Evolutionary conservation across 2,797 vertebrate genomes (phyloP), one percentile per base, ranked within the genome.

Genomic region (Parambassis ranga): DNA sequence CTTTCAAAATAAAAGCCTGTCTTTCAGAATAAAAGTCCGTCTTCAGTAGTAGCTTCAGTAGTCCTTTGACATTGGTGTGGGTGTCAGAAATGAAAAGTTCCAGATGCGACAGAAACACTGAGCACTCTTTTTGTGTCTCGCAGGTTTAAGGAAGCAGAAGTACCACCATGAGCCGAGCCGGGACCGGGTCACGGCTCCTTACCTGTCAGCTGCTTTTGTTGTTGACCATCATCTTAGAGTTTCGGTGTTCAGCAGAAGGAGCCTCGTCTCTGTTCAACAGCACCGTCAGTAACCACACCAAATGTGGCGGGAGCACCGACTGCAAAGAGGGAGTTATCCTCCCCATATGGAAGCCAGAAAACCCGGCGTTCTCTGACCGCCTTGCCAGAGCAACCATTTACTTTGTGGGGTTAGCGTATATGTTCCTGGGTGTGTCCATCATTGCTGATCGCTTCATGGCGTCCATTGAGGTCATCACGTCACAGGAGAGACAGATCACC

Each of bases 391-490:
- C 97, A 9, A 94, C 94, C 0, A 93, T 99, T 31, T 99, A 99
- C 71, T 98, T 99, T 39, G 91, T 97, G 49, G 95, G 92, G 0
- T 74, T 99, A 89, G 90, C 90, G 6, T 99, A 98, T 86, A 98
- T 98, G 96, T 99, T 99, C 77, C 82, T 99, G 9, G 97, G 97
- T 1, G 97, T 99, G 10, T 98, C 97, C 26, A 98, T 99, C 84
- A 94, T 99, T 13, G 97, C 97, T 0, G 97, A 99, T 55, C 95
- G 97, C 50, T 99, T 99, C 85, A 99, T 99, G 97, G 94, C 97
- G 0, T 98, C 97, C 44, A 99, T 99, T 1, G 97, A 99, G 86
- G 96, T 98, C 79, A 98, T 99, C 71, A 99, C 97, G 0, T 99
- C 97, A 9, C 96, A 98, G 66, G 96, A 98, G 75, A 92, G 94